Conservation (phyloP, 2,797 vertebrate genomes). For the Euphonia xanthogaster region DNA sequence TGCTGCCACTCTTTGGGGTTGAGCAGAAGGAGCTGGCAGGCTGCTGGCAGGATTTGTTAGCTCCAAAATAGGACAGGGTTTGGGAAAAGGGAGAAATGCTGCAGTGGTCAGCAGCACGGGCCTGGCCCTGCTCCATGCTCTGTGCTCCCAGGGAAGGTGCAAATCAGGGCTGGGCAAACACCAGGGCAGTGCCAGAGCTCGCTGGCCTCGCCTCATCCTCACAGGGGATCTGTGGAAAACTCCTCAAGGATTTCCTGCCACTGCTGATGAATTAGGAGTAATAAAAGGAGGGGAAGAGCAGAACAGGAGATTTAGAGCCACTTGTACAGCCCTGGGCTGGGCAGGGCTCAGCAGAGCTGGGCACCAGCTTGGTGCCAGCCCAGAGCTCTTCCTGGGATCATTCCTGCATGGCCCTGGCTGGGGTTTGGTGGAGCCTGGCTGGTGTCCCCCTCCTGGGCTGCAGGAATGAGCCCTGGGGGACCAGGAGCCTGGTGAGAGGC, state of each 20-base stretch:
- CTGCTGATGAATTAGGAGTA: not conserved
- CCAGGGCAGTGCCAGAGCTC: not conserved
- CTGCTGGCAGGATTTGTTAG: not conserved
- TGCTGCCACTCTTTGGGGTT: not conserved
- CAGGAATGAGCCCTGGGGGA: not conserved
- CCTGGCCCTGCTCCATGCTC: not conserved
- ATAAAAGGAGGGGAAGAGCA: not conserved
- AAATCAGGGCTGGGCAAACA: constrained; percentile 23
- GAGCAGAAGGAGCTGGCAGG: not conserved
- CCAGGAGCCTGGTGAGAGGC: accelerated
- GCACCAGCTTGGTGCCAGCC: not conserved
- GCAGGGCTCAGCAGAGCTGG: accelerated
- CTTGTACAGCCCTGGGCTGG: not conserved
- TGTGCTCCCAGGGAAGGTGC: not conserved
- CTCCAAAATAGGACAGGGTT: not conserved
- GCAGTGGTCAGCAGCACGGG: not conserved
- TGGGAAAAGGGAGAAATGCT: not conserved
- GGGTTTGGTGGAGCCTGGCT: not conserved
- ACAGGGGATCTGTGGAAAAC: not conserved
- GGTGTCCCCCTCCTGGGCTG: not conserved
- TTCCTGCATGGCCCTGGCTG: not conserved
- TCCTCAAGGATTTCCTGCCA: not conserved
- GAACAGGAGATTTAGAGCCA: not conserved
- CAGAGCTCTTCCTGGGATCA: accelerated
- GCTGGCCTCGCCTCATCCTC: not conserved